A percentile compares a stretch with the other conserved stretches of the same genome.
These are phyloP conservation scores for Emesis furor DNA, from an alignment of 2,888 invertebrate genomes.

Conservation along the genomic window DNA sequence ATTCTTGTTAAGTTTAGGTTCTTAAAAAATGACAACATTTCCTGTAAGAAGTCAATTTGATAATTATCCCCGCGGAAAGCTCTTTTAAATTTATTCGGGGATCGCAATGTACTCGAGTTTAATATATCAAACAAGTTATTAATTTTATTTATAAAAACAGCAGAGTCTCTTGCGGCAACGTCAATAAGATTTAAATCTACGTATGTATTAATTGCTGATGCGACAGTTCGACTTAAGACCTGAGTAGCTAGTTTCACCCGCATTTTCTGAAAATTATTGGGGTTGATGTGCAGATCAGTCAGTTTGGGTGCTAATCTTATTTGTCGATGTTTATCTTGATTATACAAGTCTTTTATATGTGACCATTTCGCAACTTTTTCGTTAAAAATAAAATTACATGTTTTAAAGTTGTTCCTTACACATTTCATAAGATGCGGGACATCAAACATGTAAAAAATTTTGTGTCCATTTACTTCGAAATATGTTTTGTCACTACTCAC, in stretches of 20 bases:
- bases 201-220: constrained; percentile 70
- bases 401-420: constrained; percentile 72
- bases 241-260: constrained; percentile 74
- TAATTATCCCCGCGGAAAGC: constrained; percentile 51
- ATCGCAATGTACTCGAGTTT: constrained; percentile 53
- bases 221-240: constrained; percentile 77
- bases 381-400: constrained; percentile 72
- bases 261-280: constrained; percentile 74
- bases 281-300: constrained; percentile 55
- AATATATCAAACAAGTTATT: constrained; percentile 67
- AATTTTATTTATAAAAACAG: constrained; percentile 54
- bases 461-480: constrained; percentile 71
- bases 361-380: constrained; percentile 73
- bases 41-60: constrained; percentile 59
- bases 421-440: constrained; percentile 75
- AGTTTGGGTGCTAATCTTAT: constrained; percentile 75
- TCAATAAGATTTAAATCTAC: constrained; percentile 55
- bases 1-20: constrained; percentile 19
- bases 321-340: constrained; percentile 65
- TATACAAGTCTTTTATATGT: constrained; percentile 72
- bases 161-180: constrained; percentile 47
- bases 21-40: constrained; percentile 59
- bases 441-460: constrained; percentile 76
- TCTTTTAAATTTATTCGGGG: neutral
- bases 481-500: constrained; percentile 70